phyloP scores from a whole-genome alignment of 1,140 invertebrate species.

The Tribolium castaneum region DNA sequence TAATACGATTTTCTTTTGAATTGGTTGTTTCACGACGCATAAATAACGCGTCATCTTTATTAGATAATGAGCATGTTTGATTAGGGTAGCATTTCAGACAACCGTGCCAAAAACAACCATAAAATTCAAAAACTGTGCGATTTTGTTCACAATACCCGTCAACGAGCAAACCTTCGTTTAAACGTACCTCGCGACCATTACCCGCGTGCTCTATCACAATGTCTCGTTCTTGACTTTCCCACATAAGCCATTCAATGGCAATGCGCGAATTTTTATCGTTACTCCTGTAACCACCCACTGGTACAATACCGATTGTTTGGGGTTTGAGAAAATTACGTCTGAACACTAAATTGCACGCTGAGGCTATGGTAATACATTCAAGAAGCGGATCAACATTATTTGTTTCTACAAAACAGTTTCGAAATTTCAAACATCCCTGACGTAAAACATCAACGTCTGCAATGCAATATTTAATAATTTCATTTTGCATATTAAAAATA shows the following conservation, averaged over 20 bases:
- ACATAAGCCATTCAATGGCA: not conserved
- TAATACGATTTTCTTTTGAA: too few species aligned
- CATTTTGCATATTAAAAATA: too few species aligned
- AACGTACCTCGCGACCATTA: not conserved
- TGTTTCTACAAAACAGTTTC: slow-evolving; percentile 13
- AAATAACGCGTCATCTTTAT: not conserved
- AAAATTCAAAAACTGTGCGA: slow-evolving; percentile 7
- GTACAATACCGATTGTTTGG: slow-evolving; percentile 25
- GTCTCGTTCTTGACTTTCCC: not conserved
- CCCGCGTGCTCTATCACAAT: slow-evolving; percentile 6
- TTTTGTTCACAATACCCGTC: slow-evolving; percentile 23
- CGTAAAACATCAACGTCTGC: slow-evolving; percentile 6
- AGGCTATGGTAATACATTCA: slow-evolving; percentile 19
- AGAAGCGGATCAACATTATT: slow-evolving; percentile 33
- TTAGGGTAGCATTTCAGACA: not conserved
- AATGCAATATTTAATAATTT: not conserved
- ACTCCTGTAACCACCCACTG: not conserved
- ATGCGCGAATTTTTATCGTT: not conserved
- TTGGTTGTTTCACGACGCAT: not conserved
- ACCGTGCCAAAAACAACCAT: slow-evolving; percentile 36
- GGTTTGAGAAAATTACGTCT: too few species aligned
- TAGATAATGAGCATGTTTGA: not conserved
- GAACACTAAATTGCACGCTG: slow-evolving; percentile 35
- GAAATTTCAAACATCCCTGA: slow-evolving; percentile 24
- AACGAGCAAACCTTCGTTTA: not conserved